These are phyloP conservation scores for Tridacna gigas DNA, from an alignment of 2,888 invertebrate species.

Conservation along the genomic window DNA sequence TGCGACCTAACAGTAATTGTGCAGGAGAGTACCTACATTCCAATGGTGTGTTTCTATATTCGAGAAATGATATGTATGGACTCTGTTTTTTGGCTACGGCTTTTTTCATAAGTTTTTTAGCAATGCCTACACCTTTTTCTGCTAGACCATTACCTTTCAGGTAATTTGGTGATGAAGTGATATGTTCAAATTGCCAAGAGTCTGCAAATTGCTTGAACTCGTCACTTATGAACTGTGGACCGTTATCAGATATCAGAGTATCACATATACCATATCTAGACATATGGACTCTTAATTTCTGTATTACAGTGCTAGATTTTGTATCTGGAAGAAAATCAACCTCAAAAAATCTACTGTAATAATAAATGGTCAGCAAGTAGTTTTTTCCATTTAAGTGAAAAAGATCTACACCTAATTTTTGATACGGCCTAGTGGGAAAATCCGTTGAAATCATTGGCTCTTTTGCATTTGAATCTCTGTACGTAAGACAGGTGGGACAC, in stretches of 20 bases:
- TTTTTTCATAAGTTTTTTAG: slow-evolving; percentile 49
- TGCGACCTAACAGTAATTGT: slow-evolving; percentile 44
- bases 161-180: slow-evolving; percentile 46
- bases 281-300: not conserved
- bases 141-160: slow-evolving; percentile 50
- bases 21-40: slow-evolving; percentile 55
- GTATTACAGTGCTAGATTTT: not conserved
- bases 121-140: slow-evolving; percentile 53
- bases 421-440: not conserved
- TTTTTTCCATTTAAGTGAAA: not conserved
- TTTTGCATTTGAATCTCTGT: not conserved
- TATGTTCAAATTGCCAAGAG: too few species aligned
- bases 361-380: not conserved
- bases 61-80: slow-evolving; percentile 54
- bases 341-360: not conserved
- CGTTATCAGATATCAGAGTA: too few species aligned
- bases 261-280: slow-evolving; percentile 1
- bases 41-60: slow-evolving; percentile 60
- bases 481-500: not conserved
- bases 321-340: not conserved
- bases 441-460: not conserved
- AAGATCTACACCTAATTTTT: not conserved
- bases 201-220: too few species aligned
- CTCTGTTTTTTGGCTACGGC: slow-evolving; percentile 32
- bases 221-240: too few species aligned